A percentile compares a stretch with the other conserved stretches of the same genome.
These are phyloP conservation scores for Erythrocercus mccallii DNA, from an alignment of 2,113 vertebrate genomes.

Conservation along the genomic window DNA sequence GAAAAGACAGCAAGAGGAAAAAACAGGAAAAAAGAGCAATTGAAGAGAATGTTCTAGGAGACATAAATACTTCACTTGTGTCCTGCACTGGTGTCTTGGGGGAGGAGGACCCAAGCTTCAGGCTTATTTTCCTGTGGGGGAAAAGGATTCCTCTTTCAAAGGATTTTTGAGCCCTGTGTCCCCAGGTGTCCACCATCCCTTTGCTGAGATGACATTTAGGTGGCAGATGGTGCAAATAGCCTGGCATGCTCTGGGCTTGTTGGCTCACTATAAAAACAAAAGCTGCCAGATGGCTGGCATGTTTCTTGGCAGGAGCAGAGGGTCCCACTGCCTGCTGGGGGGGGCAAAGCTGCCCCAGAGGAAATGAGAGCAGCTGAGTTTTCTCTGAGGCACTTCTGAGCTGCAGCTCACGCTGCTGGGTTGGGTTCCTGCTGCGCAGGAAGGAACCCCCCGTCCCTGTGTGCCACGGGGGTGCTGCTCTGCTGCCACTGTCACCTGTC, in stretches of 20 bases:
- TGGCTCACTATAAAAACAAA: slow-evolving; percentile 1
- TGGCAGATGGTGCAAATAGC: slow-evolving; percentile 60
- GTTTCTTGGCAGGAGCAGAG: slow-evolving; percentile 9
- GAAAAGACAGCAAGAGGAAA: background rate
- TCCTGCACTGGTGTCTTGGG: background rate
- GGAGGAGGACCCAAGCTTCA: background rate
- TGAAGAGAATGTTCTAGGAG: background rate
- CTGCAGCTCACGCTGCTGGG: background rate
- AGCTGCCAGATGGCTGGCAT: slow-evolving; percentile 33
- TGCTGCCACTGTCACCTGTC: background rate
- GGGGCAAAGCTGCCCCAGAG: background rate
- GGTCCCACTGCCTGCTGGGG: background rate
- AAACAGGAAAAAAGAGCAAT: background rate
- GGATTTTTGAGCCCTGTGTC: background rate
- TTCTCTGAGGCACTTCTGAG: background rate
- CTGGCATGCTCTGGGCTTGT: slow-evolving; percentile 14
- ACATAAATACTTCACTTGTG: background rate
- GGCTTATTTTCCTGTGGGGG: background rate
- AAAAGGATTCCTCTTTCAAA: background rate
- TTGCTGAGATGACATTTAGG: background rate
- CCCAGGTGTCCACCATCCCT: slow-evolving; percentile 34
- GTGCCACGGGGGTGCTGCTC: background rate
- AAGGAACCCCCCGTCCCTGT: background rate
- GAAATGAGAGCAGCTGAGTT: background rate
- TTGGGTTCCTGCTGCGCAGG: background rate